Conservation (phyloP, 2,888 invertebrate genomes). For the Tetramorium bicarinatum region DNA sequence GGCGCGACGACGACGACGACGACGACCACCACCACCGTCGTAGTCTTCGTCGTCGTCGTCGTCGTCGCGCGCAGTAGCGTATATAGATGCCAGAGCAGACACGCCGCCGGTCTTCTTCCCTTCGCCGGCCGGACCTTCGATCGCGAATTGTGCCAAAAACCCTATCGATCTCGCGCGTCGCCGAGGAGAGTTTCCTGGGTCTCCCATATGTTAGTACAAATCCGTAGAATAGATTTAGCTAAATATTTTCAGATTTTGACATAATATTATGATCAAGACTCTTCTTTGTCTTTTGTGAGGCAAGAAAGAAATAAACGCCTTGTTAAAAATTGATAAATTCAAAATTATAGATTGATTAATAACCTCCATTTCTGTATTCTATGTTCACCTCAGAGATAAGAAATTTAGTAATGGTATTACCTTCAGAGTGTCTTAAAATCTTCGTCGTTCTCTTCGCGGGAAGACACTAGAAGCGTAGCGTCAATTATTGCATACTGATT, state of each 20-base stretch:
- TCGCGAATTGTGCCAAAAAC: constrained; percentile 40
- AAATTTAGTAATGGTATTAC: constrained; percentile 25
- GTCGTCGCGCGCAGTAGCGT: constrained; percentile 14
- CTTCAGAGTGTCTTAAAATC: constrained; percentile 19
- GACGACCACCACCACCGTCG: constrained; percentile 18
- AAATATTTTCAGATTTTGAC: neutral
- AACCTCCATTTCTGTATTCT: neutral
- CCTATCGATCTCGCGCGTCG: constrained; percentile 20
- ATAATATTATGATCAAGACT: neutral
- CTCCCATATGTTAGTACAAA: neutral
- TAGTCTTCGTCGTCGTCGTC: constrained; percentile 11
- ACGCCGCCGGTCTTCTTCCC: neutral
- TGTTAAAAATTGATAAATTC: neutral
- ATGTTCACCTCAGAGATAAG: neutral
- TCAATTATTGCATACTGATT: constrained; percentile 57
- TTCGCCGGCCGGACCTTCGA: neutral
- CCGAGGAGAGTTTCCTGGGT: neutral
- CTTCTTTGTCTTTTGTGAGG: neutral
- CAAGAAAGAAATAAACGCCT: neutral
- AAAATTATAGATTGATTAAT: neutral
- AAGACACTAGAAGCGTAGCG: constrained; percentile 26
- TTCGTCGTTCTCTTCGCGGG: constrained; percentile 1
- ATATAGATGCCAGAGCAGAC: constrained; percentile 11
- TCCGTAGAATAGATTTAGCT: neutral
- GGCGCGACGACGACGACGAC: constrained; percentile 33